These are phyloP conservation scores for Strongylocentrotus purpuratus DNA, from an alignment of 35 echinoderm and acorn worm species.

Conservation along the genomic window DNA sequence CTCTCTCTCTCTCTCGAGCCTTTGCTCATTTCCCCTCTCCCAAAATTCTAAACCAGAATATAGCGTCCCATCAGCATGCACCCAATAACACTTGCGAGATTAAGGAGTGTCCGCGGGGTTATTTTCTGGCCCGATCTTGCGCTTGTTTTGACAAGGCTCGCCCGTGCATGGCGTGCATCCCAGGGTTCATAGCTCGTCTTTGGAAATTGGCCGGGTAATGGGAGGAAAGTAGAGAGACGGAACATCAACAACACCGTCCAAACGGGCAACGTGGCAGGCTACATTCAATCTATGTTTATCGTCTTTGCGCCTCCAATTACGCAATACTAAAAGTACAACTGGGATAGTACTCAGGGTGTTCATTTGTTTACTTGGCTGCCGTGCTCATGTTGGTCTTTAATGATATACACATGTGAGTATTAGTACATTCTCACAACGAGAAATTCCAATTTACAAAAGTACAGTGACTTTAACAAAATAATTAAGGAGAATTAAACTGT, in stretches of 20 bases:
- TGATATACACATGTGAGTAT: neutral
- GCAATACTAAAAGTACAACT: neutral
- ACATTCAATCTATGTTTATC: neutral
- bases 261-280: neutral
- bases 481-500: neutral
- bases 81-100: slow-evolving; percentile 31
- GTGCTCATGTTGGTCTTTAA: neutral
- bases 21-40: neutral
- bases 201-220: slow-evolving; percentile 35
- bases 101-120: slow-evolving; percentile 18
- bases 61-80: neutral
- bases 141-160: slow-evolving; percentile 37
- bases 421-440: neutral
- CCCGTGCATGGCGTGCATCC: neutral
- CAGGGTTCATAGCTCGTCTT: neutral
- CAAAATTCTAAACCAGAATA: neutral
- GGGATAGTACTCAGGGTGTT: neutral
- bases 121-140: neutral
- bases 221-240: slow-evolving; percentile 32
- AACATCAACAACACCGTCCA: slow-evolving; percentile 16
- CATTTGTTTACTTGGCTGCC: neutral
- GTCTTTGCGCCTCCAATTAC: neutral
- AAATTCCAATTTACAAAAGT: neutral
- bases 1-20: neutral
- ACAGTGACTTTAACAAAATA: neutral